phyloP scores from a whole-genome alignment of 2,113 vertebrate genomes.

The Cyphotilapia sp. region DNA sequence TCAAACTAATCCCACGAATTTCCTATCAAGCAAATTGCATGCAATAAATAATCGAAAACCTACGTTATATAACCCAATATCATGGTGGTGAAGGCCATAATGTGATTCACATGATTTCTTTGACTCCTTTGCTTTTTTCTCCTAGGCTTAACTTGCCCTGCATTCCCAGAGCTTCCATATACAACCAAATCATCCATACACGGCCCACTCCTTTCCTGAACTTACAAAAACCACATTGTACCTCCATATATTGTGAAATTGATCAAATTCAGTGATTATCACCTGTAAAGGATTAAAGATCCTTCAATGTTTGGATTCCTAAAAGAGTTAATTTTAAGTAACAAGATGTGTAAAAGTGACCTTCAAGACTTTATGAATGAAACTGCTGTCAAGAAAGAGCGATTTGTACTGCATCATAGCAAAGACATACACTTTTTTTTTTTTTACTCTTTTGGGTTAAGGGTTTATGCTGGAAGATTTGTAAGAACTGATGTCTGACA shows the following conservation, averaged over 20 bases:
- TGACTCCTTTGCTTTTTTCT: neutral
- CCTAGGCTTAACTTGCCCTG: neutral
- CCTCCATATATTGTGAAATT: neutral
- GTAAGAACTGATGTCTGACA: conserved; percentile 10
- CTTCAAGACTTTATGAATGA: neutral
- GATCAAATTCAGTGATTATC: neutral
- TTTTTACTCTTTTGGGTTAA: neutral
- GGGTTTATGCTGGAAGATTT: neutral
- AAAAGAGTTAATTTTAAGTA: neutral
- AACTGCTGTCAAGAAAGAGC: neutral
- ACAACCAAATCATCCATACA: neutral
- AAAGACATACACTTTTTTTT: neutral
- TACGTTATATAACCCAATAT: neutral
- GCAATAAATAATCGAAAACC: neutral
- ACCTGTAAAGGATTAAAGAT: neutral
- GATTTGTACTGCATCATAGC: neutral
- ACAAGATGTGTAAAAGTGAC: neutral
- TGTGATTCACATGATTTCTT: neutral
- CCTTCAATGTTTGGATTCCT: neutral
- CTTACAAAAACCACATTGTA: neutral
- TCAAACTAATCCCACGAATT: neutral
- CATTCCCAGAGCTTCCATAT: neutral
- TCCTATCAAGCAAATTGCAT: neutral
- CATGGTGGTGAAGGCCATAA: neutral
- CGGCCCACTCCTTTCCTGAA: neutral